Base-by-base conservation (phyloP, 2,113 vertebrate genomes). In the Peucedramus taeniatus region DNA sequence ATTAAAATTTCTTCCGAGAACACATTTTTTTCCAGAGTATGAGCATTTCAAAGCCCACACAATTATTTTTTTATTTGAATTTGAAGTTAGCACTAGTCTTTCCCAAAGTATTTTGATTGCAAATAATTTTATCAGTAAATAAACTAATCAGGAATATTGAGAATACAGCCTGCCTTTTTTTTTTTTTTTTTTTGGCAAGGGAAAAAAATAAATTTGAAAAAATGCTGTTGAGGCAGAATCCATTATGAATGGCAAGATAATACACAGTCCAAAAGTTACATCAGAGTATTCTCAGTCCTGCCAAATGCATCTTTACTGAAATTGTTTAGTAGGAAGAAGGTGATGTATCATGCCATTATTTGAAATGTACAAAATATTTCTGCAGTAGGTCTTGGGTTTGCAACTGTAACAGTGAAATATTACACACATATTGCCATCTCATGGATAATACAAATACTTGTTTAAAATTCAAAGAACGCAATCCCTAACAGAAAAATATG, bases 391-490 rank as follows among this genome's bases (percentile, higher is more conserved):
- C 82, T 91, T 72, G 24, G 22, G 12, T 75, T 79, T 79, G 39
- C 49, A 82, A 28, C 50, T 54, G 53, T 74, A 65, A 76, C 42
- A 86, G 65, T 85, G 80, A 95, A 92, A 88, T 72, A 82, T 74
- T 90, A 95, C 91, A 93, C 21, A 4, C 33, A 78, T 37, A 89
- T 96, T 96, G 85, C 90, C 94, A 96, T 94, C 93, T 95, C 86
- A 96, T 94, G 95, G 92, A 90, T 95, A 83, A 85, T 75, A 90
- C 71, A 91, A 93, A 90, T 24, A 90, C 50, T 81, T 35, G 23
- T 83, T 96, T 87, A 90, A 89, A 87, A 94, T 94, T 81, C 74
- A 37, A 71, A 71, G n/a, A 89, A 31, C 1, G 3, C 27, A 47
- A 65, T 26, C 60, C 23, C 53, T 53, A 40, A 39, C 74, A 57